Conservation (phyloP, 2,797 vertebrate genomes). For the Cottoperca gobio region DNA sequence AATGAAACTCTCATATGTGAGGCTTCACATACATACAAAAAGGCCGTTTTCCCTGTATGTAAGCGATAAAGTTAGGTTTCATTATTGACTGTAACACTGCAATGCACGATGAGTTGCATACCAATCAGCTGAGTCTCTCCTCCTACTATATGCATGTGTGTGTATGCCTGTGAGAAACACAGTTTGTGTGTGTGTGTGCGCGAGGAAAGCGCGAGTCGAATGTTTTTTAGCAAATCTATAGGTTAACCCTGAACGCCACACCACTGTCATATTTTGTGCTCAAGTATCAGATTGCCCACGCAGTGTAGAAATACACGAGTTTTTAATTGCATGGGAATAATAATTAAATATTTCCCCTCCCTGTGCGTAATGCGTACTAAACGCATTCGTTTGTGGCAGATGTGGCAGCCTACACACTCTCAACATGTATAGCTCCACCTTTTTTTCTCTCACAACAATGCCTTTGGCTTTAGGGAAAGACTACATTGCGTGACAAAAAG, state of each 20-base stretch:
- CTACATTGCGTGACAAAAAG: constrained; percentile 81
- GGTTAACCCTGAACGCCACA: constrained; percentile 10
- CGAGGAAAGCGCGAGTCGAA: background rate
- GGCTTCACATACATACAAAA: background rate
- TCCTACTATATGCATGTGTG: constrained; percentile 18
- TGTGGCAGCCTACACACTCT: background rate
- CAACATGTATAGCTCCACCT: constrained; percentile 17
- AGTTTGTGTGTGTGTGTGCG: background rate
- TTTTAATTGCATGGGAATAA: constrained; percentile 11
- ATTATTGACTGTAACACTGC: constrained; percentile 62
- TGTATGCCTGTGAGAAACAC: constrained; percentile 19
- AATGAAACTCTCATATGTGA: background rate
- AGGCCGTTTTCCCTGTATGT: constrained; percentile 10
- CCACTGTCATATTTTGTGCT: background rate
- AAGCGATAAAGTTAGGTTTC: constrained; percentile 51
- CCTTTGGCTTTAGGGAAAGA: constrained; percentile 44
- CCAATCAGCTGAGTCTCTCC: constrained; percentile 58
- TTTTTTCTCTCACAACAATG: constrained; percentile 7
- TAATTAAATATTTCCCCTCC: background rate
- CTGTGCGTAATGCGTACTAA: constrained; percentile 12
- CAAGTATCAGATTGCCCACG: background rate
- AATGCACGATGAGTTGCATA: constrained; percentile 68
- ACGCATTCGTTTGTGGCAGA: background rate
- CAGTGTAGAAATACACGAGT: background rate
- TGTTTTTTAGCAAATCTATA: constrained; percentile 28